These are phyloP conservation scores for Lasioglossum marginatum DNA, from an alignment of 2,888 invertebrate species.

Conservation along the genomic window DNA sequence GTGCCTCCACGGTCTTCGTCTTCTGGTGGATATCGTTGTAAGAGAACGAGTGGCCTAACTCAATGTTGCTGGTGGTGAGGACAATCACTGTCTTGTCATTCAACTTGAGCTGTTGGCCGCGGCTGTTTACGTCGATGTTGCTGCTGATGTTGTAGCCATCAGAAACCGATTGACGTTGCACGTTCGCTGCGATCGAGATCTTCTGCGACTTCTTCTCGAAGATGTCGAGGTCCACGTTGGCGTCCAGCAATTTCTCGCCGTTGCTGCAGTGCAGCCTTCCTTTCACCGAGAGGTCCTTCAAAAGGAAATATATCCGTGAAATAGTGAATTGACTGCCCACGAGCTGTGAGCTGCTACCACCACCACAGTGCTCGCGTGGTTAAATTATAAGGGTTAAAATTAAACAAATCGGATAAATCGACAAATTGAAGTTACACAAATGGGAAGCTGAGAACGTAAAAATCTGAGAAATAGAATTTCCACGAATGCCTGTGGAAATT, in stretches of 20 bases:
- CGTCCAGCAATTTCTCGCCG: conserved; percentile 79
- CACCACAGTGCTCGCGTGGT: too few species aligned
- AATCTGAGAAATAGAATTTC: too few species aligned
- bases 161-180: conserved; percentile 68
- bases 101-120: conserved; percentile 83
- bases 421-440: too few species aligned
- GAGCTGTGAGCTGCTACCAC: too few species aligned
- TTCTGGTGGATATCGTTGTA: conserved; percentile 83
- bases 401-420: too few species aligned
- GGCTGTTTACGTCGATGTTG: conserved; percentile 84
- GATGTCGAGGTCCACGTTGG: conserved; percentile 86
- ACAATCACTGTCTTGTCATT: conserved; percentile 80
- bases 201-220: conserved; percentile 87
- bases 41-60: conserved; percentile 75
- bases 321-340: too few species aligned
- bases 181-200: conserved; percentile 83
- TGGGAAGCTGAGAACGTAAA: too few species aligned
- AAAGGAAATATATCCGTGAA: neutral
- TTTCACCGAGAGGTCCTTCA: conserved; percentile 84
- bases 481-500: too few species aligned
- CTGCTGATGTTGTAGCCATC: conserved; percentile 84
- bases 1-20: conserved; percentile 74
- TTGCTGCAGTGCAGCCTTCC: conserved; percentile 84
- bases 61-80: conserved; percentile 77
- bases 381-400: too few species aligned